Evolutionary conservation across 2,888 invertebrate genomes (phyloP), one percentile per base, ranked within the genome.

Genomic region (Hermaeophaga mercurialis): DNA sequence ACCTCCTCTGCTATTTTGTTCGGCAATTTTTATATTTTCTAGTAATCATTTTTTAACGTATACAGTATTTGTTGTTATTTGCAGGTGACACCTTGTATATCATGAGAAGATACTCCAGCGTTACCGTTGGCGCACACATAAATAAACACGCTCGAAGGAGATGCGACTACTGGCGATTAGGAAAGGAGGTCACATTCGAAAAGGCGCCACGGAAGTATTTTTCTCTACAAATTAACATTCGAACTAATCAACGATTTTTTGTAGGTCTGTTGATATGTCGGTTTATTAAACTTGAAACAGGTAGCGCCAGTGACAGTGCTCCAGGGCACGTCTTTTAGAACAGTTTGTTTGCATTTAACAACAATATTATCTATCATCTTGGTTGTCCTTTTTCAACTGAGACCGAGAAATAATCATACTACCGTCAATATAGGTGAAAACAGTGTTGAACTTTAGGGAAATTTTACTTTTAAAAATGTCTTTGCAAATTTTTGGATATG

Each of bases 161-260:
- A 43, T 22, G 41, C 43, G 41, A 59, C 59, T 56, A 53, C 56
- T 43, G 52, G 50, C 52, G 50, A 56, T 57, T 59, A 59, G 60
- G 56, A 62, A 67, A 67, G 63, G 66, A 66, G 67, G 67, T 66
- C 67, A 63, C 55, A 58, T 63, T 67, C 48, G 60, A 64, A 58
- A 65, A 63, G 67, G 66, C 66, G 66, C 67, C 66, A 62, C 61
- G 67, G 66, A 67, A 67, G 66, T 66, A 61, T 66, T 65, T 64
- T 66, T 59, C 60, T 46, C 33, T 43, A 28, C 53, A 49, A 49
- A 49, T 49, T 49, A 49, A 50, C 41, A 50, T 33, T 31, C 6
- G 36, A 19, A 26, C 50, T 31, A 31, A 50, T 48, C 48, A 38
- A 43, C 14, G 11, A 1, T 43, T 43, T 41, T 43, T 43, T 24